phyloP scores from a whole-genome alignment of 2,888 invertebrate genomes.

The Dryomyza anilis region DNA sequence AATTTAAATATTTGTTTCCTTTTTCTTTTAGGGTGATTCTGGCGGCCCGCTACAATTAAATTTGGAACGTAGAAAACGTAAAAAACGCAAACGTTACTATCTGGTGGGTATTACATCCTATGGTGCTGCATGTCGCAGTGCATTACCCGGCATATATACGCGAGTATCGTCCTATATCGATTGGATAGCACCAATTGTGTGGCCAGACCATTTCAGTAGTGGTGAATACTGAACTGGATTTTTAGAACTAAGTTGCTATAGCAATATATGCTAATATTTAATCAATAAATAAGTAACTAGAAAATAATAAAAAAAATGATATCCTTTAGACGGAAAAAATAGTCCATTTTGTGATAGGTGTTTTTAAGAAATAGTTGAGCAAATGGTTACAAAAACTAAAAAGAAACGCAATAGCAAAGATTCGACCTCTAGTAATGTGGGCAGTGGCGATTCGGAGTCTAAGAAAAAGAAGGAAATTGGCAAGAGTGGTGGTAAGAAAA shows the following conservation, averaged over 20 bases:
- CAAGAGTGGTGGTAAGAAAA: conserved; percentile 63
- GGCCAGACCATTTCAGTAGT: conserved; percentile 41
- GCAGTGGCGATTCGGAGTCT: conserved; percentile 56
- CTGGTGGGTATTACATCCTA: conserved; percentile 55
- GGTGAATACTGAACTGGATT: background rate
- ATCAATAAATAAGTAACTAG: too few relatives aligned
- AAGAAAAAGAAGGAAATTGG: conserved; percentile 64
- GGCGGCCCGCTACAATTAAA: conserved; percentile 52
- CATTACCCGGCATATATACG: conserved; percentile 50
- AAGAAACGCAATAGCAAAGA: conserved; percentile 67
- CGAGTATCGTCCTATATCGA: conserved; percentile 48
- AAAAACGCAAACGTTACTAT: conserved; percentile 39
- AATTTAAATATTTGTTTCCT: background rate
- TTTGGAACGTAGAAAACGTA: conserved; percentile 35
- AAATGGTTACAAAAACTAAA: conserved; percentile 62
- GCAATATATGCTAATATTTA: too few relatives aligned
- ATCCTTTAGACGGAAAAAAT: too few relatives aligned
- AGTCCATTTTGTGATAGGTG: too few relatives aligned
- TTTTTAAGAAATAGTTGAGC: too few relatives aligned
- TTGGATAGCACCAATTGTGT: conserved; percentile 54
- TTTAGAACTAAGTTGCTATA: too few relatives aligned
- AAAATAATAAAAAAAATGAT: too few relatives aligned
- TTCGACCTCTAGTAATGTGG: conserved; percentile 52
- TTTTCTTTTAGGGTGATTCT: conserved; percentile 47
- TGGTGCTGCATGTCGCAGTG: conserved; percentile 48